Percentiles rank a stretch among this genome's conserved stretches.
Conservation (phyloP, 2,888 invertebrate genomes). For the Drosophila aldrichi region DNA sequence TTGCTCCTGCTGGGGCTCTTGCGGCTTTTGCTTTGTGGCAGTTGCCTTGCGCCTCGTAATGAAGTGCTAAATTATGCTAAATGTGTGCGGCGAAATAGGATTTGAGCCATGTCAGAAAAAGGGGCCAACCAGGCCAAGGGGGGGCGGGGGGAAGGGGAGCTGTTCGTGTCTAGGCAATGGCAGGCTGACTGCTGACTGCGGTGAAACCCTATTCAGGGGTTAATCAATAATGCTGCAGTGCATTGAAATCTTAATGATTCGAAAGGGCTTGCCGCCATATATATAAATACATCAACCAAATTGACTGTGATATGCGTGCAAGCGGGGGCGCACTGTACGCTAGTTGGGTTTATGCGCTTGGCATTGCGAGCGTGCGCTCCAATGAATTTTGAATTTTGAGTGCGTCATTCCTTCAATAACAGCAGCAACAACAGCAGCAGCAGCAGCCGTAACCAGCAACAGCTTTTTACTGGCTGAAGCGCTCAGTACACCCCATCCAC, state of each 20-base stretch:
- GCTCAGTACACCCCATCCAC: constrained; percentile 6
- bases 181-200: not conserved
- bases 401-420: constrained; percentile 71
- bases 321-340: constrained; percentile 1
- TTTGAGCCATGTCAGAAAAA: constrained; percentile 31
- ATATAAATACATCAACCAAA: constrained; percentile 55
- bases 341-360: not conserved
- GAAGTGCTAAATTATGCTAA: constrained; percentile 76
- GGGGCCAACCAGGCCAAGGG: not conserved
- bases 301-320: constrained; percentile 42
- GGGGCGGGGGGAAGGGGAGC: not conserved
- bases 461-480: constrained; percentile 43
- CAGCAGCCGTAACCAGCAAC: constrained; percentile 36
- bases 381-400: constrained; percentile 52
- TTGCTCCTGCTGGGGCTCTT: constrained; percentile 44
- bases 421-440: constrained; percentile 25
- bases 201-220: constrained; percentile 20
- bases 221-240: constrained; percentile 39
- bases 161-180: not conserved
- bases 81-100: constrained; percentile 64
- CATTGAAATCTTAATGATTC: constrained; percentile 34
- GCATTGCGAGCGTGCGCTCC: not conserved
- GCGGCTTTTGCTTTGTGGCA: constrained; percentile 52
- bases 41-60: constrained; percentile 44
- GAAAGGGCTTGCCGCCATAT: constrained; percentile 16